phyloP scores from a whole-genome alignment of 2,888 invertebrate genomes.

The Lampropteryx suffumata region DNA sequence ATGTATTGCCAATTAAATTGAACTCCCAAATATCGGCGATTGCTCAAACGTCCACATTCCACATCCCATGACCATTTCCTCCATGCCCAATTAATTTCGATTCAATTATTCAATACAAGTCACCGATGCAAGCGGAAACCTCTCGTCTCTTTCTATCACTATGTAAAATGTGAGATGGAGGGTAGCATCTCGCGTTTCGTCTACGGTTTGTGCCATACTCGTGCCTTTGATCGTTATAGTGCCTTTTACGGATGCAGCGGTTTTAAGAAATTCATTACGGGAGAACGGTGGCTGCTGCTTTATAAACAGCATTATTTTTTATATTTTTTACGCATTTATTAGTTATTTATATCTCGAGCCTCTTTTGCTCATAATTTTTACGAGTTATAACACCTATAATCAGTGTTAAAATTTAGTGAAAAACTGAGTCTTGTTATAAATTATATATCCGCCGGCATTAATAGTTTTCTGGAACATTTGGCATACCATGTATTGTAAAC shows the following conservation, averaged over 20 bases:
- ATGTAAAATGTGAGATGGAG: constrained; percentile 8
- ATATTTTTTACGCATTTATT: background rate
- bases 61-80: constrained; percentile 48
- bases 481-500: constrained; percentile 36
- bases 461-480: background rate
- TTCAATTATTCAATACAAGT: constrained; percentile 42
- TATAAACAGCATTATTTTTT: background rate
- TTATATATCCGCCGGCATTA: background rate
- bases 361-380: too few relatives aligned
- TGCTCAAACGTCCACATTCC: constrained; percentile 29
- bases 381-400: too few relatives aligned
- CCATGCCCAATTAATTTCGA: constrained; percentile 41
- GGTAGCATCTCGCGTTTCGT: constrained; percentile 15
- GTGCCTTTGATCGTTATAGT: constrained; percentile 29
- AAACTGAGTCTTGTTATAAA: too few relatives aligned
- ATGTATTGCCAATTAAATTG: constrained; percentile 17
- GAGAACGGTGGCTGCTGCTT: constrained; percentile 5
- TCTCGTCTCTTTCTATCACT: constrained; percentile 7
- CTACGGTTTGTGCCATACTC: constrained; percentile 24
- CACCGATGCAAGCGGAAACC: constrained; percentile 18
- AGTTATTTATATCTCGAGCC: too few relatives aligned
- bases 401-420: too few relatives aligned
- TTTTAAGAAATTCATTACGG: constrained; percentile 29
- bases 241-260: constrained; percentile 34
- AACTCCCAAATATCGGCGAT: constrained; percentile 14